Evolutionary conservation across 1,140 invertebrate genomes (phyloP), one percentile per base, ranked within the genome.

Genomic region (Tribolium castaneum): DNA sequence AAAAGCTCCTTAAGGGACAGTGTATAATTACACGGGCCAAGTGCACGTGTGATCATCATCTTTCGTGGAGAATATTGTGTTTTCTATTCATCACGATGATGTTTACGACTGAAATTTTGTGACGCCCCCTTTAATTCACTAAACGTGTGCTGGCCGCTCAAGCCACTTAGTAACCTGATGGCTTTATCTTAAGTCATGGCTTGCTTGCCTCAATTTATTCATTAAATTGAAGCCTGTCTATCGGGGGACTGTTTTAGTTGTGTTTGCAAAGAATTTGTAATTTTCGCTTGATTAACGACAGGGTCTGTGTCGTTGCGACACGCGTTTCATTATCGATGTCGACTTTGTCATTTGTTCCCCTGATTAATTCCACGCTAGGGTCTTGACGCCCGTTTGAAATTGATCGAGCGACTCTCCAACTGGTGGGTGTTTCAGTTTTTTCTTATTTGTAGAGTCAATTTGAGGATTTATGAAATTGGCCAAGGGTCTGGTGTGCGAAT

Each of bases 401-500:
- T 66, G 59, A 66, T 66, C 3, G 59, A 66, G 19, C 6, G 59
- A 22, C 59, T 66, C 59, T 66, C 59, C 59, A 22, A 66, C 22
- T 35, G 59, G 59, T 35, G 25, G 25, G 25, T 35, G 9, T 35
- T 66, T 66, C 39, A 45, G 5, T 35, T 35, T 35, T 35, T 14
- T 30, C 25, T 59, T 25, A n/a, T 66, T 66, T 66, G 59, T 34
- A 34, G n/a, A 66, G 30, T 34, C 59, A 35, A 66, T 66, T 34
- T 30, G 59, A 66, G 59, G 59, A 66, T 66, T 66, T 66, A 66
- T 66, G 59, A 66, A 66, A 66, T 66, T 66, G 59, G 59, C 30
- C 12, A 30, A 66, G 59, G 30, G 59, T 79, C 72, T 59, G 59
- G 50, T 75, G 74, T 51, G 78, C 78, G 75, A 77, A 76, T 59